These are phyloP conservation scores for Cyclopterus lumpus DNA, from an alignment of 2,797 vertebrate genomes.

Conservation along the genomic window DNA sequence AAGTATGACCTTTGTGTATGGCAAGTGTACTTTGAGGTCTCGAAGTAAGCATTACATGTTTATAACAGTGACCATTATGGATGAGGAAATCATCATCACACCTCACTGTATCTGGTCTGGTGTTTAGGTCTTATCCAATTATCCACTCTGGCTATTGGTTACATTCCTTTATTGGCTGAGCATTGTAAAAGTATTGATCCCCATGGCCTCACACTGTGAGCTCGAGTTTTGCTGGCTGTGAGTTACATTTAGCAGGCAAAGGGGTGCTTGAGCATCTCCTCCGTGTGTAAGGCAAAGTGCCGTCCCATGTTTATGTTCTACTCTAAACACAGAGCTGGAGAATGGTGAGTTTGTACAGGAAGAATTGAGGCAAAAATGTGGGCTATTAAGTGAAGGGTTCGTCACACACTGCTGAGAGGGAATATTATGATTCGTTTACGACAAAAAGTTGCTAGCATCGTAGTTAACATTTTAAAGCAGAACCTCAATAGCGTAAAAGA, in stretches of 20 bases:
- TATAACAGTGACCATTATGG: neutral
- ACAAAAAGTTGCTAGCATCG: neutral
- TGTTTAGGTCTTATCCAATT: neutral
- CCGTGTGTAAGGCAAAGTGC: neutral
- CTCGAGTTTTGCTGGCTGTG: neutral
- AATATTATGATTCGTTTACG: neutral
- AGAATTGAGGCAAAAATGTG: neutral
- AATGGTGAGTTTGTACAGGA: neutral
- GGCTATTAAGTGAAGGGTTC: neutral
- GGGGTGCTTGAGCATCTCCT: neutral
- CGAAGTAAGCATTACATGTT: neutral
- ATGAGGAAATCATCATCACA: slow-evolving; percentile 1
- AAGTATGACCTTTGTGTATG: neutral
- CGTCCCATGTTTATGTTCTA: neutral
- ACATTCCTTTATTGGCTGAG: neutral
- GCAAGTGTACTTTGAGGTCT: neutral
- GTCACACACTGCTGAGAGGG: neutral
- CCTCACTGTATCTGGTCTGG: neutral
- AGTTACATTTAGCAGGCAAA: neutral
- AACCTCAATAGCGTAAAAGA: neutral
- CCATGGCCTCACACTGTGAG: neutral
- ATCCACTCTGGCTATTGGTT: neutral
- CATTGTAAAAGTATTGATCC: neutral
- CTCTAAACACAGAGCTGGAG: neutral
- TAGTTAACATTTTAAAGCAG: neutral